phyloP scores from a whole-genome alignment of 2,113 vertebrate species.

The Etheostoma cragini region DNA sequence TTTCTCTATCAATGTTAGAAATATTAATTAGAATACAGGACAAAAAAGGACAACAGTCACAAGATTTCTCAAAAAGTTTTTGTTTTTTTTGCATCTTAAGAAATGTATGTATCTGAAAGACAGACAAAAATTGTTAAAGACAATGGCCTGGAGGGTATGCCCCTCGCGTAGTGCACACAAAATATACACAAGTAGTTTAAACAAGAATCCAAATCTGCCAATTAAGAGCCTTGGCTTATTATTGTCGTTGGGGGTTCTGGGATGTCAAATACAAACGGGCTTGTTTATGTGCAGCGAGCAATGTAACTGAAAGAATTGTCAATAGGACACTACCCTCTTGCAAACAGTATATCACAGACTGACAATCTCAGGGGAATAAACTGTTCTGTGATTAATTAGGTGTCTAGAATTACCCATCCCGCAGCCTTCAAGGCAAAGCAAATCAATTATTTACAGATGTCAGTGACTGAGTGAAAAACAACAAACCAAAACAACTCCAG shows the following conservation, averaged over 20 bases:
- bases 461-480: constrained; percentile 21
- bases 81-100: neutral
- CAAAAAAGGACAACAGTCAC: neutral
- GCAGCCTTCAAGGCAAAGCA: constrained; percentile 4
- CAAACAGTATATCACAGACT: neutral
- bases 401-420: constrained; percentile 1
- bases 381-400: constrained; percentile 3
- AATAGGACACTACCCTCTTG: accelerated
- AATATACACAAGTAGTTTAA: constrained; percentile 14
- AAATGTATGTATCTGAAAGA: neutral
- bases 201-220: neutral
- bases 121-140: neutral
- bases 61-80: neutral
- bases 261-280: neutral
- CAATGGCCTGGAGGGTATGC: neutral
- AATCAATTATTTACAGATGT: constrained; percentile 32
- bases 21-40: neutral
- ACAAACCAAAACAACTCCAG: constrained; percentile 9
- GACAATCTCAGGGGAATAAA: neutral
- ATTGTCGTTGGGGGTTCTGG: neutral
- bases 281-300: neutral
- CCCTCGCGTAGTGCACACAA: constrained; percentile 16
- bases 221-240: neutral
- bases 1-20: neutral
- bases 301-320: neutral